These are phyloP conservation scores for Drosophila subobscura DNA, from an alignment of 1,140 invertebrate genomes.

Conservation along the genomic window DNA sequence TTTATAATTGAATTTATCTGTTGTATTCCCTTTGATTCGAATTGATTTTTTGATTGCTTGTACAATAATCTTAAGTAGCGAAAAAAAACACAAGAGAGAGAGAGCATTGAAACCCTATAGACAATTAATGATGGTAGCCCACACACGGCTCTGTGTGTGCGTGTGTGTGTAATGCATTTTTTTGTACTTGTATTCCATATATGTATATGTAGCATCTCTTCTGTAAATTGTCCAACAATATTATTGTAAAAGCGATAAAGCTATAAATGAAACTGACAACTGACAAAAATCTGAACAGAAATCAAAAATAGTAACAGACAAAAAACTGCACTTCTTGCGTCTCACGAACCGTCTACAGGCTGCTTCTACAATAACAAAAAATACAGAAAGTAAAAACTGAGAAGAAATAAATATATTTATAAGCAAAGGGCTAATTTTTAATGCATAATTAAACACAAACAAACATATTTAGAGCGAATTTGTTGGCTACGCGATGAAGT, in stretches of 20 bases:
- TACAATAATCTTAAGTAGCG: constrained; percentile 78
- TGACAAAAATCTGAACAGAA: constrained; percentile 52
- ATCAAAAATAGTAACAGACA: constrained; percentile 60
- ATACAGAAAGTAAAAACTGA: constrained; percentile 23
- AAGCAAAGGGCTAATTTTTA: constrained; percentile 35
- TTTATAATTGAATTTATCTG: constrained; percentile 41
- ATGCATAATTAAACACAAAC: constrained; percentile 32
- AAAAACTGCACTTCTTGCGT: constrained; percentile 65
- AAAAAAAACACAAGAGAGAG: constrained; percentile 11
- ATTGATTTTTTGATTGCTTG: constrained; percentile 57
- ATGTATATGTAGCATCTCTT: constrained; percentile 26
- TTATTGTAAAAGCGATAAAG: constrained; percentile 44
- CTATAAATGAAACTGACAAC: too few species aligned
- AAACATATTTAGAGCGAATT: constrained; percentile 61
- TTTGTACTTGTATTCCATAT: constrained; percentile 56
- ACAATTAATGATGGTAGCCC: constrained; percentile 26
- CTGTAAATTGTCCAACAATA: constrained; percentile 34
- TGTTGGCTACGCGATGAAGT: constrained; percentile 36
- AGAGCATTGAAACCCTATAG: constrained; percentile 38
- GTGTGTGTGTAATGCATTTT: constrained; percentile 19
- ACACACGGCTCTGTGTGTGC: constrained; percentile 14
- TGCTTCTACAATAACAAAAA: constrained; percentile 73
- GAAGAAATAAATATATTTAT: constrained; percentile 51
- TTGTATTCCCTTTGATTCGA: constrained; percentile 31
- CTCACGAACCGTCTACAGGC: constrained; percentile 74